phyloP scores from a whole-genome alignment of 2,888 invertebrate species.

The Dolichopus griseipennis region DNA sequence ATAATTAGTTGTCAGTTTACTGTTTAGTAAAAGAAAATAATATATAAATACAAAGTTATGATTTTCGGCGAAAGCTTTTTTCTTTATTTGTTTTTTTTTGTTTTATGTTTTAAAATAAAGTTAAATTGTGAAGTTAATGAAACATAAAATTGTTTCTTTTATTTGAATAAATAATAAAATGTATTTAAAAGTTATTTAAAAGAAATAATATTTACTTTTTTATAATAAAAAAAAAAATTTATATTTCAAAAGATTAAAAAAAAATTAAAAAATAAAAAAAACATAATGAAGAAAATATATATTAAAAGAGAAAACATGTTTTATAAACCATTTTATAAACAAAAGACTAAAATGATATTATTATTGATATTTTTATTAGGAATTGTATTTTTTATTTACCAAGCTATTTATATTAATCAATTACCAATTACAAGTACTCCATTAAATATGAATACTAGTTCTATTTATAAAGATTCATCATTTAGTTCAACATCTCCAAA shows the following conservation, averaged over 20 bases:
- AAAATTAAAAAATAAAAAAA: background rate
- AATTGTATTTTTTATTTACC: constrained; percentile 38
- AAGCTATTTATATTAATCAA: constrained; percentile 43
- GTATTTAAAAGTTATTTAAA: too few relatives aligned
- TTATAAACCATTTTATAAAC: constrained; percentile 42
- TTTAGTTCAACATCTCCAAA: constrained; percentile 25
- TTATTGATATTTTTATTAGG: constrained; percentile 39
- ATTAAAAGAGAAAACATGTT: constrained; percentile 42
- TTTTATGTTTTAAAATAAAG: too few relatives aligned
- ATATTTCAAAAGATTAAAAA: background rate
- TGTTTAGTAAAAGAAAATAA: too few relatives aligned
- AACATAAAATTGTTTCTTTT: too few relatives aligned
- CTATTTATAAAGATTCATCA: constrained; percentile 23
- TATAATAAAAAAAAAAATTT: too few relatives aligned
- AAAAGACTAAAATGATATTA: constrained; percentile 42
- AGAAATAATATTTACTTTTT: too few relatives aligned
- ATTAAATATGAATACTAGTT: constrained; percentile 31
- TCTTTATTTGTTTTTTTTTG: too few relatives aligned
- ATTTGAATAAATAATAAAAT: too few relatives aligned
- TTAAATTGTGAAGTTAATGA: too few relatives aligned
- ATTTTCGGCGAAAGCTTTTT: too few relatives aligned
- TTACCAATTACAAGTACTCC: constrained; percentile 37
- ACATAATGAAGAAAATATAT: constrained; percentile 41
- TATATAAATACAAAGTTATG: too few relatives aligned
- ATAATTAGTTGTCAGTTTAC: too few relatives aligned